Conservation (phyloP, 2,888 invertebrate species). For the Aspidapion aeneum region DNA sequence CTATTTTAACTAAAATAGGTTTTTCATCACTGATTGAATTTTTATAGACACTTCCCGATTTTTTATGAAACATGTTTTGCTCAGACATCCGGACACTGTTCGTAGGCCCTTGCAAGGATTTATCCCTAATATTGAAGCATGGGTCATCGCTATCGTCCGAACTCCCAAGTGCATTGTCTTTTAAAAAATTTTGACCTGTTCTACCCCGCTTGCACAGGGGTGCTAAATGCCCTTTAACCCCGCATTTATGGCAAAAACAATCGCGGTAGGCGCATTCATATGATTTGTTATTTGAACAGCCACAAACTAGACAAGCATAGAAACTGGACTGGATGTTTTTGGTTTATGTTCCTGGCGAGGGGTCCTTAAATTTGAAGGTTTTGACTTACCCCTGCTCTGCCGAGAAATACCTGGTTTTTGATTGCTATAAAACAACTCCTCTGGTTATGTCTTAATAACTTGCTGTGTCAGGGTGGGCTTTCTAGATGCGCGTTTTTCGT, state of each 20-base stretch:
- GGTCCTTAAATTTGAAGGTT: neutral
- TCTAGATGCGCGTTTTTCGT: neutral
- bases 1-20: conserved; percentile 14
- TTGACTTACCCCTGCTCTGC: neutral
- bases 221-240: conserved; percentile 21
- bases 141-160: neutral
- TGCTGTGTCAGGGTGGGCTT: neutral
- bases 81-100: too few relatives aligned
- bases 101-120: too few relatives aligned
- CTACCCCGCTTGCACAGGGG: conserved; percentile 13
- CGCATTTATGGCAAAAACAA: conserved; percentile 18
- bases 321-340: neutral
- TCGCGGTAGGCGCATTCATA: conserved; percentile 7
- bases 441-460: neutral
- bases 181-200: too few relatives aligned
- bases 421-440: neutral
- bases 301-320: conserved; percentile 9
- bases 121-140: neutral
- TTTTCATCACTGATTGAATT: conserved; percentile 13
- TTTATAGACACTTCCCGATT: neutral
- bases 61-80: too few relatives aligned
- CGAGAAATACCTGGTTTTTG: neutral
- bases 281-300: conserved; percentile 2
- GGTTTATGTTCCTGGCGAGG: neutral
- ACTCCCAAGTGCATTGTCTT: too few relatives aligned